Evolutionary conservation across 2,113 vertebrate genomes (phyloP), one percentile per base, ranked within the genome.

Genomic region (Casuarius casuarius): DNA sequence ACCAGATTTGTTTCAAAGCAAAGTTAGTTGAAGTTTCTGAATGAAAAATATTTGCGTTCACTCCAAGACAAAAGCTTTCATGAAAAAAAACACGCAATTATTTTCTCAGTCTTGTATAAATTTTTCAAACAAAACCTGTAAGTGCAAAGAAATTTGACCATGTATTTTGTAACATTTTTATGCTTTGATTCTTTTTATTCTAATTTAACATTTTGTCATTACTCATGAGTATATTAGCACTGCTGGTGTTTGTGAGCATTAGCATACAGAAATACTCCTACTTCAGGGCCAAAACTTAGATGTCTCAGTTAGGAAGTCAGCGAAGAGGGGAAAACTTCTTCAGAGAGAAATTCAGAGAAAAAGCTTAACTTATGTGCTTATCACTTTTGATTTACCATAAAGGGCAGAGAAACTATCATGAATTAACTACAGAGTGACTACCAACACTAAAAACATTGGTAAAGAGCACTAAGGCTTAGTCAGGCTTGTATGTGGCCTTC

Each of bases 1-100:
- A 93, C 11, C 73, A 96, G 91, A 92, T 94, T 87, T 44, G 61
- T 84, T 96, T 95, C 93, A 94, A 96, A 96, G 87, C 9, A 85
- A 95, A 83, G 49, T 42, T 71, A 15, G 28, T 26, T 87, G 35
- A 68, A 71, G 75, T 88, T 89, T 85, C 72, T 46, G 25, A 90
- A 77, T 26, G 35, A 77, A 82, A 92, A 59, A 25, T 23, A 26
- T 3, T 48, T 75, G 61, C 23, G 56, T 22, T 38, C 1, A 3
- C 3, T 58, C 56, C 77, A 82, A 68, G 44, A 74, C 5, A 62
- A 97, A 94, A 70, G 28, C 11, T 51, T 89, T 62, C 8, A 16
- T 6, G 5, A 23, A 63, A 38, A 62, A 14, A 14, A 28, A 11
- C n/a, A 28, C 14, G 72, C 5, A 35, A 11, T 13, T 40, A 6